Evolutionary conservation across 2,888 invertebrate species (phyloP), one percentile per base, ranked within the genome.

Genomic region (Hemicrepidius hirtus): DNA sequence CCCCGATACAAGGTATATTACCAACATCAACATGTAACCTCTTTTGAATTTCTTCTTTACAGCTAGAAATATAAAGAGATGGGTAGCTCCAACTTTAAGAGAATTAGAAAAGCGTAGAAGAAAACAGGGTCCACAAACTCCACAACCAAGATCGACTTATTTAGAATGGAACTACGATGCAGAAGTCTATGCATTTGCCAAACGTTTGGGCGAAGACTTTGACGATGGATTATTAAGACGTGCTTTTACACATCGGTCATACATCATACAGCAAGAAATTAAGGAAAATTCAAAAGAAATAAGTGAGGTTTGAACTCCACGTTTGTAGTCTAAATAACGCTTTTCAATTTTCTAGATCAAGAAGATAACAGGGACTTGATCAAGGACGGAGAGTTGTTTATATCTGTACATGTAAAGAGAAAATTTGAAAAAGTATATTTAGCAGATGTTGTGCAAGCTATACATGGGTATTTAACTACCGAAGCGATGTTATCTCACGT

Each of bases 81-180:
- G 91, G 91, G 90, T 95, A 0, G 86, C 91, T 1, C 94, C 95
- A 28, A 92, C 92, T 5, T 85, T 94, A 76, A 88, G 85, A 80
- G 91, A 89, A 81, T 82, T 95, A 10, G 89, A 91, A 65, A 86
- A 81, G 7, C 89, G 92, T 4, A 90, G 90, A 80, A 82, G 90
- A 1, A 90, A 88, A 83, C 81, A 89, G 21, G 92, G 91, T 0
- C 89, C 90, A 6, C 90, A 92, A 80, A 87, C 77, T 80, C 88
- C 76, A 79, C 79, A 84, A 71, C 87, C 87, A 0, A 87, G 95
- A 75, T 92, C 91, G 24, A 88, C 89, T 7, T 94, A 89, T 82
- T 78, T 93, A n/a, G 95, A 94, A 81, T 96, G 97, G 97, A 97
- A 97, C 83, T 92, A 95, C 79, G 91, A 93, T 79, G 91, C 95